These are phyloP conservation scores for Bombus pyrosoma DNA, from an alignment of 1,140 invertebrate species.

Conservation along the genomic window DNA sequence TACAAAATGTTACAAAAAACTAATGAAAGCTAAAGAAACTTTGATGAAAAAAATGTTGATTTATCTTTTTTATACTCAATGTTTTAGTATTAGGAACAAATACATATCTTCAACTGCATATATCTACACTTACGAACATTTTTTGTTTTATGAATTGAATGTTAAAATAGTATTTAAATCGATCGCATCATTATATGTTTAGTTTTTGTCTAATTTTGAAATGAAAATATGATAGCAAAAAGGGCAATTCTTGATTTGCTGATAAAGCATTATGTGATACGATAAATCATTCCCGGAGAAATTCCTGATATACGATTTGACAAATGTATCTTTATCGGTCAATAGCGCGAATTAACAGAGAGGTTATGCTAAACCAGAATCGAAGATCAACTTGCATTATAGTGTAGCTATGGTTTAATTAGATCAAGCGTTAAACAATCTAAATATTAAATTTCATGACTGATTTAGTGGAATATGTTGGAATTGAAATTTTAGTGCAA, in stretches of 20 bases:
- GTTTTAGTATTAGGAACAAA: not conserved
- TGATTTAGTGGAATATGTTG: not conserved
- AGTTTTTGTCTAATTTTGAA: not conserved
- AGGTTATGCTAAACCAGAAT: not conserved
- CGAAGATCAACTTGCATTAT: not conserved
- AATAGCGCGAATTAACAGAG: not conserved
- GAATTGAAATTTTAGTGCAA: not conserved
- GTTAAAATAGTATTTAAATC: not conserved
- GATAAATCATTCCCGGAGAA: not conserved
- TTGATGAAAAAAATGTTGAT: not conserved
- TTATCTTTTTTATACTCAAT: not conserved
- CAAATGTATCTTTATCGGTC: not conserved
- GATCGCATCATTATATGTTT: not conserved
- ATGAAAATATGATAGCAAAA: not conserved
- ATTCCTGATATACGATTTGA: not conserved
- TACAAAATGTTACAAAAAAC: not conserved
- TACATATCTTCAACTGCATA: not conserved
- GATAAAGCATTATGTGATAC: not conserved
- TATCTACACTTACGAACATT: not conserved
- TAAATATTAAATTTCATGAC: not conserved
- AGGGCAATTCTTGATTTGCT: not conserved
- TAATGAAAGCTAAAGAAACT: not conserved
- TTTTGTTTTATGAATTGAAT: not conserved
- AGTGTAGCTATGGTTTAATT: not conserved
- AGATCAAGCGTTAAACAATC: not conserved